phyloP scores from a whole-genome alignment of 2,888 invertebrate species.

The Siphonodentalium dalli region DNA sequence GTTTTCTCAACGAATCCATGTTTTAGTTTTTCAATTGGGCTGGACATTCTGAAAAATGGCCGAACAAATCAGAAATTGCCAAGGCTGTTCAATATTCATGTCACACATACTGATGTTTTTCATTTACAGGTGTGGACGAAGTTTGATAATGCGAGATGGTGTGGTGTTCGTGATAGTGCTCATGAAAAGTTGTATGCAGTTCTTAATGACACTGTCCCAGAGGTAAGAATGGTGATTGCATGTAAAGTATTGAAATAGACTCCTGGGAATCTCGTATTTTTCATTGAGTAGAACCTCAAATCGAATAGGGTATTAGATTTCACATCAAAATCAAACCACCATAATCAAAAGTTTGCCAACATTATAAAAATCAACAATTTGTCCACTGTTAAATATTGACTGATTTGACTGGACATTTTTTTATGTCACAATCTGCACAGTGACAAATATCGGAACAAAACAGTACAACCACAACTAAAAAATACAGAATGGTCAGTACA shows the following conservation, averaged over 20 bases:
- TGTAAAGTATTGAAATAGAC: neutral
- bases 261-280: neutral
- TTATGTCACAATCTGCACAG: too few species aligned
- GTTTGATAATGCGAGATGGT: constrained; percentile 74
- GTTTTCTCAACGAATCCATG: neutral
- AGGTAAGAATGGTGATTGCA: constrained; percentile 71
- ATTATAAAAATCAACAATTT: neutral
- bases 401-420: too few species aligned
- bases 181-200: constrained; percentile 90
- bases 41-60: too few species aligned
- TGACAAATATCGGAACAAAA: too few species aligned
- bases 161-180: constrained; percentile 93
- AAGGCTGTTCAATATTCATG: too few species aligned
- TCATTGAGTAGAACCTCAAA: neutral
- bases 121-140: constrained; percentile 58
- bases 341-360: neutral
- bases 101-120: neutral
- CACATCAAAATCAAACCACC: neutral
- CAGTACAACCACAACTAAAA: too few species aligned
- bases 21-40: neutral
- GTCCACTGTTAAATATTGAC: neutral
- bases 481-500: too few species aligned
- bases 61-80: too few species aligned
- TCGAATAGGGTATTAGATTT: neutral
- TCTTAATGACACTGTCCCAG: constrained; percentile 82